Conservation (phyloP, 2,113 vertebrate genomes). For the Callospermophilus lateralis region DNA sequence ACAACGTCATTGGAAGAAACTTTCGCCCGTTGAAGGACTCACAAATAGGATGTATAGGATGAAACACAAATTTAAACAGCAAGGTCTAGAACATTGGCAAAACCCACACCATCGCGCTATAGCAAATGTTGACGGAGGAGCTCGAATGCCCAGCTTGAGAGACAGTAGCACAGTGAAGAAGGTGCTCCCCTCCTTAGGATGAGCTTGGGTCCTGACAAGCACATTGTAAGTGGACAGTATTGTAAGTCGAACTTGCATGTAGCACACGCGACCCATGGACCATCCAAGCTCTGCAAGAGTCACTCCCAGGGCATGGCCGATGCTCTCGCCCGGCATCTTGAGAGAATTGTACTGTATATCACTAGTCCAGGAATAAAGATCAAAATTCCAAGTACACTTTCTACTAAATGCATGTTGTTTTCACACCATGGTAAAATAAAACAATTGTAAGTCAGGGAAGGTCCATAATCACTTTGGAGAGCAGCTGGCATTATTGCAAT, state of each 20-base stretch:
- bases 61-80: slow-evolving; percentile 2
- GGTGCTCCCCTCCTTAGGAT: neutral
- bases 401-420: neutral
- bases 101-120: neutral
- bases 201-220: neutral
- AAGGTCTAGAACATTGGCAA: neutral
- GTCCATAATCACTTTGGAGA: neutral
- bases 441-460: neutral
- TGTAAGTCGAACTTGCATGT: too few relatives aligned
- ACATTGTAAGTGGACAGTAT: too few relatives aligned
- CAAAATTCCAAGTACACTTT: neutral
- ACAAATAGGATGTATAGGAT: neutral
- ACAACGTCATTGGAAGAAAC: neutral
- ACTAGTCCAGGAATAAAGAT: neutral
- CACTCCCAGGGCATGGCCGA: rapidly evolving
- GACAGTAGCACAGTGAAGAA: neutral
- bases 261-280: too few relatives aligned
- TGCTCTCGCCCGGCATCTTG: neutral
- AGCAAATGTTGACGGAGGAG: neutral
- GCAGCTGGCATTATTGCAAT: neutral
- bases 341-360: neutral
- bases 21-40: neutral
- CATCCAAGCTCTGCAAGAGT: neutral
- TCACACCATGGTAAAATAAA: neutral
- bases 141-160: neutral